phyloP scores from a whole-genome alignment of 2,113 vertebrate species.

The Erpornis zantholeuca region DNA sequence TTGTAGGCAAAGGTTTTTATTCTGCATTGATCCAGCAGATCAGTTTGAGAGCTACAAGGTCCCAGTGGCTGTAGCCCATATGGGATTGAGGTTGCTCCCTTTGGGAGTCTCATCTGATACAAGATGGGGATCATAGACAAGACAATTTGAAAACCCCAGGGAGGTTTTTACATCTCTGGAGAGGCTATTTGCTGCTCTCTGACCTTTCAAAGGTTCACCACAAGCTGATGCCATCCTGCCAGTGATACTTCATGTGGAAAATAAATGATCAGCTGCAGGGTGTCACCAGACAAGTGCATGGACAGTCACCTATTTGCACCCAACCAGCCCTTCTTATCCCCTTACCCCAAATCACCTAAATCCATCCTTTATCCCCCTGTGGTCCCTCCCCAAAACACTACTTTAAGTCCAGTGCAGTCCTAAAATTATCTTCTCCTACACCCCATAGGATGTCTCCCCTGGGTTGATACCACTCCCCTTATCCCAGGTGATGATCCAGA shows the following conservation, averaged over 20 bases:
- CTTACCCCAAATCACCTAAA: neutral
- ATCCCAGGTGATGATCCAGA: neutral
- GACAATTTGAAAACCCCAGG: neutral
- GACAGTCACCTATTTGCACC: neutral
- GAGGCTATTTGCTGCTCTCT: neutral
- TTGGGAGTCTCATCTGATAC: neutral
- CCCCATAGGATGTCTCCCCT: rapidly evolving
- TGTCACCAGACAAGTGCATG: neutral
- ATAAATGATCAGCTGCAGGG: neutral
- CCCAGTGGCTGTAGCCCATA: rapidly evolving
- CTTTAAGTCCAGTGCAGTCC: neutral
- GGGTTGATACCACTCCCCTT: neutral
- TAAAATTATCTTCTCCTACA: neutral
- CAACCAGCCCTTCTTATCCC: neutral
- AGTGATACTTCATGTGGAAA: neutral
- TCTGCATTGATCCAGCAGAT: neutral
- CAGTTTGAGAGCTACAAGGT: neutral
- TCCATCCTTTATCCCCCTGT: neutral
- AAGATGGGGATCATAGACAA: neutral
- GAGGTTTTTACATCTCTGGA: neutral
- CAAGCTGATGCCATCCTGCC: neutral
- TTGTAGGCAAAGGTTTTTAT: neutral
- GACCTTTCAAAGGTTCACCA: neutral
- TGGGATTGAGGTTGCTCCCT: neutral
- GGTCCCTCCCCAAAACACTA: neutral